These are phyloP conservation scores for Prolemur simus DNA, from an alignment of 2,113 vertebrate species.

Conservation along the genomic window DNA sequence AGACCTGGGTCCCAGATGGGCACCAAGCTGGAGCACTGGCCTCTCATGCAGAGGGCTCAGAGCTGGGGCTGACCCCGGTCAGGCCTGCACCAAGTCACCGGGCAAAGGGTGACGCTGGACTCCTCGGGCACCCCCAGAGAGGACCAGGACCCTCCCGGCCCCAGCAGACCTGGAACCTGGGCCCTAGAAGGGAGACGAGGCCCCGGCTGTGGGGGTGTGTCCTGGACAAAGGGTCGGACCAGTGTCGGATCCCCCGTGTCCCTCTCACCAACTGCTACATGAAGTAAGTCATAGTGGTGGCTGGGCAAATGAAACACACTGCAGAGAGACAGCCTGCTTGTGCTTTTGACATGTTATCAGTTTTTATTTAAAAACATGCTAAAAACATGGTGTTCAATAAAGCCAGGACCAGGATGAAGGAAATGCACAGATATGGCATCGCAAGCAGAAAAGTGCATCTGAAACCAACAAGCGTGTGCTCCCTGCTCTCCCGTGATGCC, in stretches of 20 bases:
- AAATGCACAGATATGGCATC: conserved; percentile 71
- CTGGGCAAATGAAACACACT: background rate
- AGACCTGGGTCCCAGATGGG: background rate
- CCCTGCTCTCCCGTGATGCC: conserved; percentile 39
- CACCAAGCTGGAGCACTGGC: background rate
- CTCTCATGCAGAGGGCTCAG: background rate
- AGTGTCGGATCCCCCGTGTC: background rate
- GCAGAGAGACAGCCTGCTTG: background rate
- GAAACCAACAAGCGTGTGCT: conserved; percentile 72
- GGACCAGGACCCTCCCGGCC: fast-evolving
- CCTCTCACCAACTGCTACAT: background rate
- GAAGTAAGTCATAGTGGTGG: background rate
- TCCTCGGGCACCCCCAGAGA: background rate
- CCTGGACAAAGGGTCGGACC: background rate
- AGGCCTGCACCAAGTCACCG: background rate
- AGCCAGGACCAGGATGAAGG: conserved; percentile 73
- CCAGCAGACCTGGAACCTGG: background rate
- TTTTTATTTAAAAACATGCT: conserved; percentile 90
- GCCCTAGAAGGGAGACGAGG: background rate
- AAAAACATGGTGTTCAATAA: conserved; percentile 83
- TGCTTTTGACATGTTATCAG: conserved; percentile 78
- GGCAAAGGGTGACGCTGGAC: background rate
- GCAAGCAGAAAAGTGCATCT: conserved; percentile 83
- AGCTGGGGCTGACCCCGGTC: background rate
- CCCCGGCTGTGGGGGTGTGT: background rate